phyloP scores from a whole-genome alignment of 2,888 invertebrate genomes.

The Lapara coniferarum region DNA sequence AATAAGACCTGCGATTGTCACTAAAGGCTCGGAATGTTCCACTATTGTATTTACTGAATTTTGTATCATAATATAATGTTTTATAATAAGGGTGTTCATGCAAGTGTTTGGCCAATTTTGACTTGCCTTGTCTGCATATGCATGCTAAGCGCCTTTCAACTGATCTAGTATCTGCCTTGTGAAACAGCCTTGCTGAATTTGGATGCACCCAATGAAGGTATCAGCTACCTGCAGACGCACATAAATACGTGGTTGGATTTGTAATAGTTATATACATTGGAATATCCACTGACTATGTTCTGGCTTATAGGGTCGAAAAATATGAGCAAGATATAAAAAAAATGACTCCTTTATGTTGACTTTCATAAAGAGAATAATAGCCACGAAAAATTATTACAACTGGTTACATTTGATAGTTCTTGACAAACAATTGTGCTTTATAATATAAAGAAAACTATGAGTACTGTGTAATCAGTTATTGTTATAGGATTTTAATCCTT shows the following conservation, averaged over 20 bases:
- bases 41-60: conserved; percentile 11
- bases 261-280: neutral
- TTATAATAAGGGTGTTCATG: neutral
- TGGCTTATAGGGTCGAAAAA: neutral
- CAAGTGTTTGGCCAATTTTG: neutral
- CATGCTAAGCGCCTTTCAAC: neutral
- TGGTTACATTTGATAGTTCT: too few relatives aligned
- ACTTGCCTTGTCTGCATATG: neutral
- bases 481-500: neutral
- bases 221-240: neutral
- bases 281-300: neutral
- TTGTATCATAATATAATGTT: neutral
- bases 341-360: too few relatives aligned
- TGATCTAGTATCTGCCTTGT: neutral
- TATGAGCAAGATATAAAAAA: too few relatives aligned
- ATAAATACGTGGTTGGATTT: neutral
- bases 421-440: too few relatives aligned
- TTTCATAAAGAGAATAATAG: too few relatives aligned
- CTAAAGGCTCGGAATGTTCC: conserved; percentile 4
- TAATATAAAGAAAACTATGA: too few relatives aligned
- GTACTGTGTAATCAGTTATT: neutral
- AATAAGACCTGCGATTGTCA: neutral
- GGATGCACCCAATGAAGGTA: neutral
- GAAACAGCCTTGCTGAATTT: neutral
- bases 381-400: too few relatives aligned